Conservation (phyloP, 2,888 invertebrate species). For the Drosophila villosipedis region DNA sequence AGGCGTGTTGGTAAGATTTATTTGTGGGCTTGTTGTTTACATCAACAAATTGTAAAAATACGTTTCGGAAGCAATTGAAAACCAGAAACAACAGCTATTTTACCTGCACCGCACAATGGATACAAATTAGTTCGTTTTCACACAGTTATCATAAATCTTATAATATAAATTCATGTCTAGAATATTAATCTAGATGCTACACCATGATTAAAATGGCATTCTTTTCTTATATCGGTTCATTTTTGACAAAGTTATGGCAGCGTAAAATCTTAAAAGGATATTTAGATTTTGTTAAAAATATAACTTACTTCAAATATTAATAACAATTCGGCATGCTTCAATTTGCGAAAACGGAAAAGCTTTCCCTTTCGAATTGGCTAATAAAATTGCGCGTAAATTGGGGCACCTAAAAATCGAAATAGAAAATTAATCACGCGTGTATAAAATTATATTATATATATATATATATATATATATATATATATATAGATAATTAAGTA, state of each 20-base stretch:
- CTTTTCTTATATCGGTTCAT: not conserved
- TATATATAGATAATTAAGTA: not conserved
- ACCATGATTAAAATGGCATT: not conserved
- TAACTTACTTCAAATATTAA: not conserved
- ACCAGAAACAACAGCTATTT: constrained; percentile 14
- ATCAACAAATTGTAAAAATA: constrained; percentile 32
- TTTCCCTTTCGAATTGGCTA: not conserved
- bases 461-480: not conserved
- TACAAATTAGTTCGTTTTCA: not conserved
- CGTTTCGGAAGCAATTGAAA: constrained; percentile 30
- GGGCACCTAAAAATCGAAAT: not conserved
- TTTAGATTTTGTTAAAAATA: not conserved
- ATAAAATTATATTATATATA: not conserved
- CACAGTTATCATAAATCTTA: too few species aligned
- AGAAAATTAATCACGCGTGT: not conserved
- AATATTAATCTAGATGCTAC: not conserved
- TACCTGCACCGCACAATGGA: not conserved
- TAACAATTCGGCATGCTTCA: not conserved
- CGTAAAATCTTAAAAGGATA: not conserved
- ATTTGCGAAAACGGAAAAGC: not conserved
- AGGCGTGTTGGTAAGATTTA: constrained; percentile 23
- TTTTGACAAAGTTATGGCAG: not conserved
- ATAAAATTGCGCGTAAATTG: not conserved
- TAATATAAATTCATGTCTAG: not conserved
- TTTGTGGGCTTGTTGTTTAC: constrained; percentile 35